Percentiles rank a stretch among this genome's conserved stretches.
Evolutionary conservation across 92 coral and sea anemone genomes (phyloP).

Genomic region (Zoanthus sansibaricus): DNA sequence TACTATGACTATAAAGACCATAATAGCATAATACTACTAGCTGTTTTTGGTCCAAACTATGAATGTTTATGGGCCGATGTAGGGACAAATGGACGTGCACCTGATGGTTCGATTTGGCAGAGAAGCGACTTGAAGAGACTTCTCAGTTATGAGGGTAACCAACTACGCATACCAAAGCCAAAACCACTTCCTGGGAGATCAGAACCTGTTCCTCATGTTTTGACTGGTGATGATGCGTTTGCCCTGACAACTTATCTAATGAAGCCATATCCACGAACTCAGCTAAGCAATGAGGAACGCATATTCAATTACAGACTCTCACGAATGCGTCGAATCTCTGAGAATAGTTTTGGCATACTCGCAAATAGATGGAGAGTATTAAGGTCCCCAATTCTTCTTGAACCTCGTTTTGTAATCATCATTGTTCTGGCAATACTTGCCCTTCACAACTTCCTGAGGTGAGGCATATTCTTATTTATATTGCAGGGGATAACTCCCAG

Average conservation of each 20-base stretch:
- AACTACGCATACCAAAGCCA: slow-evolving; percentile 36
- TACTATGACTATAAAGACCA: slow-evolving; percentile 53
- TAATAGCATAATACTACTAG: slow-evolving; percentile 44
- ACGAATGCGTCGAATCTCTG: slow-evolving; percentile 55
- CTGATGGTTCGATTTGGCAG: slow-evolving; percentile 62
- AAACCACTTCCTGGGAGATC: slow-evolving; percentile 31
- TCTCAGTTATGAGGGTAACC: slow-evolving; percentile 41
- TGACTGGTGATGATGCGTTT: slow-evolving; percentile 32
- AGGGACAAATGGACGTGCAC: slow-evolving; percentile 48
- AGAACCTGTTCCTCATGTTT: slow-evolving; percentile 25
- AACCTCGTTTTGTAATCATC: slow-evolving; percentile 29
- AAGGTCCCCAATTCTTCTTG: slow-evolving; percentile 44
- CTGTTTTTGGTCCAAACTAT: slow-evolving; percentile 50
- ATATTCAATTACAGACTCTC: slow-evolving; percentile 49
- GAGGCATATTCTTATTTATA: slow-evolving; percentile 18
- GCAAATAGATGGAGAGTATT: slow-evolving; percentile 55
- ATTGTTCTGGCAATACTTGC: slow-evolving; percentile 50
- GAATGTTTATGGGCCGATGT: slow-evolving; percentile 51
- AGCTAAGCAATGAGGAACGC: slow-evolving; percentile 50
- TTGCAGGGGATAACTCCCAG: not conserved
- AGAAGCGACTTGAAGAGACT: slow-evolving; percentile 45
- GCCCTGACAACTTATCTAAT: slow-evolving; percentile 20
- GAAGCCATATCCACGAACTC: slow-evolving; percentile 50
- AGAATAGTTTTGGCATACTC: slow-evolving; percentile 52
- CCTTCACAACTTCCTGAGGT: slow-evolving; percentile 49